Evolutionary conservation across 2,888 invertebrate species (phyloP), one percentile per base, ranked within the genome.

Genomic region (Molorchus minor): DNA sequence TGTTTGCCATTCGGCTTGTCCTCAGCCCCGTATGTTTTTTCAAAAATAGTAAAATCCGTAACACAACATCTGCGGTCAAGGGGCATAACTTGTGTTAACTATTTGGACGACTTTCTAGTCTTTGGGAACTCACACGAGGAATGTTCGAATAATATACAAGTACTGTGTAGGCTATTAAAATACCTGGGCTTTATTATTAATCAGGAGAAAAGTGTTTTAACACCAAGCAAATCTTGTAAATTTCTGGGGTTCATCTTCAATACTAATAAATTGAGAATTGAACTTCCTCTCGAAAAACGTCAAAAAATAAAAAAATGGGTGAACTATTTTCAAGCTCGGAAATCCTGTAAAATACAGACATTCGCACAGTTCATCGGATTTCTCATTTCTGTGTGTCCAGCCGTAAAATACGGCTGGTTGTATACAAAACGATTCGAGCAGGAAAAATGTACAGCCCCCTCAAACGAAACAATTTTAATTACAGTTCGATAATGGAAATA

Each of bases 281-380:
- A 25, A 20, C 25, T 62, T 15, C 62, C 58, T 5, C 3, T 21
- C 3, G 29, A 46, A 16, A 54, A 65, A 40, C 8, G 16, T 10
- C 7, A 16, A 43, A 47, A 29, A 40, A 47, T 35, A 36, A 2
- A 29, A 25, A 43, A 43, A 5, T 21, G 30, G 35, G 43, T 62
- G 12, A 15, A 35, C 8, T 30, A 30, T 5, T 51, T 49, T 17
- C 36, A 21, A n/a, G 46, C 2, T 16, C 7, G 20, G n/a, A n/a
- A 10, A 13, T 13, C 2, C 4, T 65, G 62, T 51, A 63, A 55
- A 56, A 72, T 71, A 21, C 8, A 47, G 41, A 38, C 62, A 16
- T 61, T 68, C 54, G 67, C 68, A 68, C 63, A 13, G 19, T 41
- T 49, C 5, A 1, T 56, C 30, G 56, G 35, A 1, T 1, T 47